Evolutionary conservation across 2,888 invertebrate genomes (phyloP).

Genomic region (Meloe dianella): DNA sequence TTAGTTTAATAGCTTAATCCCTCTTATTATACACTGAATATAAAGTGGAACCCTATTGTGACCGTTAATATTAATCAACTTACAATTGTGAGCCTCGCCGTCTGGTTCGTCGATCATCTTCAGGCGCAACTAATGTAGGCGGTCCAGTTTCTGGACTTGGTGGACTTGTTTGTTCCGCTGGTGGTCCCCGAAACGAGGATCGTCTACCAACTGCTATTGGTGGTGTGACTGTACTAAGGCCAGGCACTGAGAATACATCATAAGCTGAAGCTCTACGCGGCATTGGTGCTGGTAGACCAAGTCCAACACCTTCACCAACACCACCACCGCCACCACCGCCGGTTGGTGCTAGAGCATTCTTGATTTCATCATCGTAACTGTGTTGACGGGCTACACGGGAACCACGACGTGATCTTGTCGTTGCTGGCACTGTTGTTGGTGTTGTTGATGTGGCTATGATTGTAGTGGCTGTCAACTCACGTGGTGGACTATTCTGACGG

Average conservation of each 20-base stretch:
- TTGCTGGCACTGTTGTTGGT: slow-evolving; percentile 19
- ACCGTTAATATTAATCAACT: slow-evolving; percentile 57
- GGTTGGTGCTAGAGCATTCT: slow-evolving; percentile 46
- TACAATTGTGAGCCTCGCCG: slow-evolving; percentile 85
- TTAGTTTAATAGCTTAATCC: not conserved
- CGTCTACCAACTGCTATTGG: slow-evolving; percentile 54
- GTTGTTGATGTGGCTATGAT: slow-evolving; percentile 45
- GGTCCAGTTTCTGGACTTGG: slow-evolving; percentile 64
- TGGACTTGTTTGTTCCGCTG: slow-evolving; percentile 64
- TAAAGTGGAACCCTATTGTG: not conserved
- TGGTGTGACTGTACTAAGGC: slow-evolving; percentile 59
- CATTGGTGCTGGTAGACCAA: slow-evolving; percentile 75
- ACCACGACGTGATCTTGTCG: slow-evolving; percentile 64
- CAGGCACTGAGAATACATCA: slow-evolving; percentile 79
- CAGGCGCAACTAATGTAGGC: slow-evolving; percentile 45
- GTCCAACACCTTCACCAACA: slow-evolving; percentile 61
- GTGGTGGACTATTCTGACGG: slow-evolving; percentile 67
- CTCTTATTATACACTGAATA: not conserved
- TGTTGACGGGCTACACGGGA: slow-evolving; percentile 75
- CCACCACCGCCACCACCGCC: slow-evolving; percentile 23
- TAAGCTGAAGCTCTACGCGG: slow-evolving; percentile 84
- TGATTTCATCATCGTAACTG: slow-evolving; percentile 82
- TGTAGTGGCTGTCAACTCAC: slow-evolving; percentile 56
- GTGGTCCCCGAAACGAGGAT: slow-evolving; percentile 68
- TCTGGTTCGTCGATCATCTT: slow-evolving; percentile 74